Evolutionary conservation across 2,888 invertebrate genomes (phyloP).

Genomic region (Sericinus montela): DNA sequence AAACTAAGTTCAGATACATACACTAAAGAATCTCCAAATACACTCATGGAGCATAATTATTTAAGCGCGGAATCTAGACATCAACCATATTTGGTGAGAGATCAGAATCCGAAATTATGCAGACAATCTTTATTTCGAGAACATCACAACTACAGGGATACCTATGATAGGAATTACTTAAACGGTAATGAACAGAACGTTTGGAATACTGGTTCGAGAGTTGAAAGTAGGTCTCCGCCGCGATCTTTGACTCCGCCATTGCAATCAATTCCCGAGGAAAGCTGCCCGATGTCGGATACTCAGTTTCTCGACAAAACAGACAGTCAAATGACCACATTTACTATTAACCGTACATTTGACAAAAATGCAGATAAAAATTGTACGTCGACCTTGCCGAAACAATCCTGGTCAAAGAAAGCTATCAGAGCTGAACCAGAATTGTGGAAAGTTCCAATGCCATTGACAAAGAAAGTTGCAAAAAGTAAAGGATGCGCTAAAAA

Average conservation of each 20-base stretch:
- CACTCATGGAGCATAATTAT: constrained; percentile 44
- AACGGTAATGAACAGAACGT: constrained; percentile 45
- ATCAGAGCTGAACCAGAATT: constrained; percentile 54
- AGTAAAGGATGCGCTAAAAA: constrained; percentile 35
- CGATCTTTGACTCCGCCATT: constrained; percentile 61
- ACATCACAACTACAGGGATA: constrained; percentile 43
- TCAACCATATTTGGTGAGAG: constrained; percentile 36
- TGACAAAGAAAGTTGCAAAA: constrained; percentile 45
- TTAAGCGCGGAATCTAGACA: constrained; percentile 39
- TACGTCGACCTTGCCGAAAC: constrained; percentile 35
- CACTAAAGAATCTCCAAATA: constrained; percentile 70
- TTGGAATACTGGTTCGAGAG: constrained; percentile 53
- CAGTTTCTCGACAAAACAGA: constrained; percentile 49
- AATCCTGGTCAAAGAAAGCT: constrained; percentile 64
- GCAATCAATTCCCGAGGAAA: constrained; percentile 74
- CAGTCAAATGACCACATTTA: constrained; percentile 56
- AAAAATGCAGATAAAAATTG: constrained; percentile 38
- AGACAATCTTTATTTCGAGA: constrained; percentile 64
- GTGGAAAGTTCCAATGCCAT: constrained; percentile 56
- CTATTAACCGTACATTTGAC: constrained; percentile 66
- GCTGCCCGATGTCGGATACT: constrained; percentile 52
- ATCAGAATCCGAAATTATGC: constrained; percentile 52
- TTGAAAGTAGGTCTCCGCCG: constrained; percentile 51
- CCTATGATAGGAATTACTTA: constrained; percentile 38
- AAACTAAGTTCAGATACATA: constrained; percentile 73